Conservation (phyloP, 2,113 vertebrate species). For the Entelurus aequoreus region DNA sequence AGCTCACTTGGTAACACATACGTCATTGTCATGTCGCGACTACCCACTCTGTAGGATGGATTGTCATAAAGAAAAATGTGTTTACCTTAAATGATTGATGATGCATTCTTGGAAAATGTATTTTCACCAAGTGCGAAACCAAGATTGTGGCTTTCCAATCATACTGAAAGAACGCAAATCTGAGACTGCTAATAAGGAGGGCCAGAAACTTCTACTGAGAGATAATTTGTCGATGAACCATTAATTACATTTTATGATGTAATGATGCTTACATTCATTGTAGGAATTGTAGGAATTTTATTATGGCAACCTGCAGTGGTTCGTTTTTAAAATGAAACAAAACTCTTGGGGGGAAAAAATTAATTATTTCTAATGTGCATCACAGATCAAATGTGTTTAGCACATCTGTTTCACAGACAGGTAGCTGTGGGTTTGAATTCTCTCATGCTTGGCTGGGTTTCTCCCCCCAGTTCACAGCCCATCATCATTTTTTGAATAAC, state of each 20-base stretch:
- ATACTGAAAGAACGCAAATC: slow-evolving; percentile 28
- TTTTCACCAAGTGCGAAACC: neutral
- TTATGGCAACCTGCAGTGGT: no score
- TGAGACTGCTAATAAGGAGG: slow-evolving; percentile 31
- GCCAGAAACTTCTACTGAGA: slow-evolving; percentile 21
- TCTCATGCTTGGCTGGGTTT: no score
- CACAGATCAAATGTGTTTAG: no score
- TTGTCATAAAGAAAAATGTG: neutral
- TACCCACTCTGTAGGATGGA: neutral
- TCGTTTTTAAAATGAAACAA: no score
- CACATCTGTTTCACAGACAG: no score
- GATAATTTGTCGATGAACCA: slow-evolving; percentile 53
- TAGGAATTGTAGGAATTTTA: no score
- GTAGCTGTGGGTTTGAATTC: no score
- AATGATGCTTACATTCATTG: neutral
- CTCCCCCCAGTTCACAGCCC: no score
- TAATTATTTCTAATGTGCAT: no score
- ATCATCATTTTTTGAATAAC: no score
- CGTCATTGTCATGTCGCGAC: no score
- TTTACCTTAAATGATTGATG: neutral
- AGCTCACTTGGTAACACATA: neutral
- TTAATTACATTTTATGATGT: slow-evolving; percentile 32
- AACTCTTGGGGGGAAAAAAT: no score
- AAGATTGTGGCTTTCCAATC: slow-evolving; percentile 1
- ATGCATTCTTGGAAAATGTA: slow-evolving; percentile 8